A percentile compares a stretch with the other conserved stretches of the same genome.
phyloP scores from a whole-genome alignment of 2,797 vertebrate genomes.

The Liasis olivaceus region DNA sequence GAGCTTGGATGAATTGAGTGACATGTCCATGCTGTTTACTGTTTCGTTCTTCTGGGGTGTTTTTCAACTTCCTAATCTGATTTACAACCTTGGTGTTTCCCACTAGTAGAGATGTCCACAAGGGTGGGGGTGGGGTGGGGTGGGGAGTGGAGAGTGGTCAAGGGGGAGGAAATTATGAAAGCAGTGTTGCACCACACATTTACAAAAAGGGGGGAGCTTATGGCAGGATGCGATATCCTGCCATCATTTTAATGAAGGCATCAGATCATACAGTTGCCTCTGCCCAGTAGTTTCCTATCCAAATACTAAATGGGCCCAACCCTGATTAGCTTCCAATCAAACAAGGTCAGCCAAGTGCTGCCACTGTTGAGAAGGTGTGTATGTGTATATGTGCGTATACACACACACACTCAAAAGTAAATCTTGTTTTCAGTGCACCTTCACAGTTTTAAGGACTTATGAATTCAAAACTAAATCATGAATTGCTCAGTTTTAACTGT shows the following conservation, averaged over 20 bases:
- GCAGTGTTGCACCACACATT: background rate
- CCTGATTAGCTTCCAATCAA: background rate
- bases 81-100: no score
- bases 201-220: background rate
- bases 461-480: background rate
- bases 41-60: no score
- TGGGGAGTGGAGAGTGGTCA: background rate
- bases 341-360: background rate
- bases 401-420: background rate
- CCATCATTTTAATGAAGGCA: background rate
- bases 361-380: background rate
- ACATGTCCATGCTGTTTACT: no score
- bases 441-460: background rate
- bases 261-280: background rate
- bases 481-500: background rate
- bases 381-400: background rate
- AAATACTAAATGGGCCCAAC: background rate
- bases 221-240: background rate
- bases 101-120: no score
- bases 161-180: background rate
- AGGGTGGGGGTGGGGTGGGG: no score
- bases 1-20: no score
- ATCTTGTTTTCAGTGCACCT: background rate
- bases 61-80: no score
- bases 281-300: background rate